Percentiles rank a stretch among this genome's conserved stretches.
phyloP scores from a whole-genome alignment of 1,140 invertebrate species.

The Hetaerina americana region DNA sequence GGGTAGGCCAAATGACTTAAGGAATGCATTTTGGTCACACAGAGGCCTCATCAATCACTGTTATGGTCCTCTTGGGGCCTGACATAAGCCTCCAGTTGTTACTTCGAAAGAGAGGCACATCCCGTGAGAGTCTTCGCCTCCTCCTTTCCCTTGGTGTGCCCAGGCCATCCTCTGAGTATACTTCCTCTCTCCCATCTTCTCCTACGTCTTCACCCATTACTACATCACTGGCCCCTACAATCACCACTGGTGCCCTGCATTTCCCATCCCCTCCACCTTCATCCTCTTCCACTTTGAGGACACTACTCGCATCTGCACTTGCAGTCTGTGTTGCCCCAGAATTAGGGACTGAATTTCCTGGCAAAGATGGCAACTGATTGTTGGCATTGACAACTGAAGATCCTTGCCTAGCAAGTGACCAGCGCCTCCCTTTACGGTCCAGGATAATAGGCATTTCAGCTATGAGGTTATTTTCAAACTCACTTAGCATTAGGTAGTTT shows the following conservation, averaged over 20 bases:
- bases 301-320: neutral
- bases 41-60: slow-evolving; percentile 57
- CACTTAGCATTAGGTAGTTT: slow-evolving; percentile 74
- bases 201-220: neutral
- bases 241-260: neutral
- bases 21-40: slow-evolving; percentile 21
- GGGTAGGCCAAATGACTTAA: neutral
- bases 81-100: slow-evolving; percentile 12
- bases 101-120: slow-evolving; percentile 10
- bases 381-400: slow-evolving; percentile 1
- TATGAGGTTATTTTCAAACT: slow-evolving; percentile 75
- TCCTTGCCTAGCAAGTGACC: slow-evolving; percentile 44
- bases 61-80: slow-evolving; percentile 33
- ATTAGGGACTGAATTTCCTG: neutral
- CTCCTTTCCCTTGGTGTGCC: neutral
- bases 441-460: slow-evolving; percentile 58
- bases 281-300: neutral
- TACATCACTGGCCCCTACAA: neutral
- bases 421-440: slow-evolving; percentile 50
- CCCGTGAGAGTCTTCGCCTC: slow-evolving; percentile 9
- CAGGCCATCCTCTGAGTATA: neutral
- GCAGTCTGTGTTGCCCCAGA: neutral
- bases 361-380: neutral
- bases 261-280: neutral
- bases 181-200: neutral